Evolutionary conservation across 2,888 invertebrate genomes (phyloP), one percentile per base, ranked within the genome.

Genomic region (Andrena trimmerana): DNA sequence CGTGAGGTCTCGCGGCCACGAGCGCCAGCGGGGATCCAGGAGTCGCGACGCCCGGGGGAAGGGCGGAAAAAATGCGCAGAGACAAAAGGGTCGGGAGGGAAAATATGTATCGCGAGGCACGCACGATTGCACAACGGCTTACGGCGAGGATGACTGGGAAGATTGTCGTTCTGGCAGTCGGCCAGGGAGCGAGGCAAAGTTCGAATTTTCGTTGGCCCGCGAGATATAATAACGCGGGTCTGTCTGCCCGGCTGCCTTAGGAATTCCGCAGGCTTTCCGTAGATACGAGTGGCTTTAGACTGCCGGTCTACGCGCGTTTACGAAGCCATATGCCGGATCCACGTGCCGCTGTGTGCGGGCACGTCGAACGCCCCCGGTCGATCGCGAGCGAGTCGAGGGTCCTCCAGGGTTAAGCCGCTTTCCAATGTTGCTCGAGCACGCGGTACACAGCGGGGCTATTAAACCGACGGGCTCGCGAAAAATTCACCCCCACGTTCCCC

Each of bases 111-210:
- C 79, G 79, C 62, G 74, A 31, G 54, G 70, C 75, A 70, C 81
- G 88, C 83, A 73, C 81, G 86, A 86, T 87, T 90, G 87, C 89
- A 89, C 89, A 90, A 91, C 87, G 84, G 87, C 87, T 81, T 87
- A 86, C 84, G 88, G 86, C 82, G 87, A 83, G 81, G 57, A 57
- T 67, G 78, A 78, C 81, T 80, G 73, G 75, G 81, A 78, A 79
- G 85, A 82, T 84, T 71, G 74, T 77, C 77, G 81, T 81, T 79
- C 63, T 87, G 87, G 87, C 88, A 27, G 7, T 24, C 4, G 75
- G 87, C 86, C 89, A 88, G 80, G 65, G 86, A 75, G 73, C 87
- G 70, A 71, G 63, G 20, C 74, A 86, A 82, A 82, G 78, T 86
- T 88, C 65, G 84, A 81, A 81, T 87, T 85, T 84, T 81, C 74